Base-by-base conservation (phyloP, 2,888 invertebrate species). In the Actias luna region DNA sequence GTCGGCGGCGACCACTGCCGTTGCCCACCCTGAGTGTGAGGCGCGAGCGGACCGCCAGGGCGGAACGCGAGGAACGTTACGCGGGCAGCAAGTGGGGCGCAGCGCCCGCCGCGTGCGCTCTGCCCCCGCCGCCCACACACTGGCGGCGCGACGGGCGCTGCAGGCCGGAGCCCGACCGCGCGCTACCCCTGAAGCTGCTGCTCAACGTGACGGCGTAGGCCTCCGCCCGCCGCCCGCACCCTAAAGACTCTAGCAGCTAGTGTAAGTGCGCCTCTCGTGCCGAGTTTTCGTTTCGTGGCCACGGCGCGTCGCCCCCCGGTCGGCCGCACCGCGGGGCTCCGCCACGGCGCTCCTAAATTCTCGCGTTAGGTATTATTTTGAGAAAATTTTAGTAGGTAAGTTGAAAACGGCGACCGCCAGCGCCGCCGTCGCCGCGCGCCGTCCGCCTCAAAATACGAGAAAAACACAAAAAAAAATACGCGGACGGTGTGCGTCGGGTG, bases 1-100 rank as follows among this genome's bases (percentile, higher is more conserved):
- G 85, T 65, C 75, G 79, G 61, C 82, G 87, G 60, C 78, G 89
- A 62, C 83, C 62, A 71, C 66, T 62, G 71, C 73, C 78, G 85
- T 31, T 77, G 75, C 63, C 78, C 79, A 46, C 69, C 79, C 69
- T 79, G 85, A 14, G 74, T 70, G 61, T 65, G 75, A 63, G 66
- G 76, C 70, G 70, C 63, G 46, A 63, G 69, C 55, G 77, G 71
- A 59, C 69, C 76, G 63, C 72, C 77, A 62, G 77, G 74, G 62
- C 69, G 66, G 65, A 61, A 64, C 81, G 88, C 52, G 82, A 83
- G 63, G 89, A 89, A 75, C 88, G 90, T 69, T 89, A 87, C 84
- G 97, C 97, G 69, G 96, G 95, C 80, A 95, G 96, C 82, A 97
- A 96, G 86, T 97, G 96, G 93, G 96, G 96, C 78, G 96, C 96